Evolutionary conservation across 2,888 invertebrate genomes (phyloP).

Genomic region (Heliconius ismenius): DNA sequence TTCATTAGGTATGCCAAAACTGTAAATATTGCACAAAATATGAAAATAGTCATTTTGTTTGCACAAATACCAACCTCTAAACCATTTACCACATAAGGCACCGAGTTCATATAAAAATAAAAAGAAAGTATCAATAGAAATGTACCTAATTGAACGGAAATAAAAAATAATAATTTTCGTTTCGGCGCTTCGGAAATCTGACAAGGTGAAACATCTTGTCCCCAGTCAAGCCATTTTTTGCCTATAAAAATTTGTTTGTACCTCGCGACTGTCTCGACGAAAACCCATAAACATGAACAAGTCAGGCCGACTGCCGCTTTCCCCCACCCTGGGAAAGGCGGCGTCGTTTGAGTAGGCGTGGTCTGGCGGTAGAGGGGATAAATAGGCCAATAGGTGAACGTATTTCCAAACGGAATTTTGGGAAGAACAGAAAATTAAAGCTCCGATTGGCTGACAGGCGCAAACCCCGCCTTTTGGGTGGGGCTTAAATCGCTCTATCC

Average conservation of each 20-base stretch:
- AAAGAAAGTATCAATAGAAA: slow-evolving; percentile 21
- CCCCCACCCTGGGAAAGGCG: slow-evolving; percentile 68
- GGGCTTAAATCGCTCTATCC: slow-evolving; percentile 67
- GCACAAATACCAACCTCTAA: not conserved
- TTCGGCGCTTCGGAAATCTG: slow-evolving; percentile 68
- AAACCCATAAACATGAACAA: slow-evolving; percentile 81
- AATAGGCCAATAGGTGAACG: slow-evolving; percentile 58
- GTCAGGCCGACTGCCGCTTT: slow-evolving; percentile 74
- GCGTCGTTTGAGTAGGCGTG: slow-evolving; percentile 55
- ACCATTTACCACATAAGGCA: not conserved
- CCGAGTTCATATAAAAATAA: slow-evolving; percentile 17
- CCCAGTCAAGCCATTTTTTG: slow-evolving; percentile 77
- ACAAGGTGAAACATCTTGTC: slow-evolving; percentile 79
- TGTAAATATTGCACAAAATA: not conserved
- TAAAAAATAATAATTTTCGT: slow-evolving; percentile 33
- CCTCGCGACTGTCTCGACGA: slow-evolving; percentile 76
- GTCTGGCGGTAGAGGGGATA: slow-evolving; percentile 58
- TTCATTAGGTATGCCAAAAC: not conserved
- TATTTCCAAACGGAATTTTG: slow-evolving; percentile 54
- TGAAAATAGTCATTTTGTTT: not conserved
- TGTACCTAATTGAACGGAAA: slow-evolving; percentile 1
- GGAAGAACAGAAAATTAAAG: slow-evolving; percentile 68
- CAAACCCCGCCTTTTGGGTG: slow-evolving; percentile 66
- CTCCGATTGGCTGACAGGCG: slow-evolving; percentile 61
- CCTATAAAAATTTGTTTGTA: slow-evolving; percentile 80